Base-by-base conservation (phyloP, 92 coral and sea anemone genomes). In the Ricordea florida region DNA sequence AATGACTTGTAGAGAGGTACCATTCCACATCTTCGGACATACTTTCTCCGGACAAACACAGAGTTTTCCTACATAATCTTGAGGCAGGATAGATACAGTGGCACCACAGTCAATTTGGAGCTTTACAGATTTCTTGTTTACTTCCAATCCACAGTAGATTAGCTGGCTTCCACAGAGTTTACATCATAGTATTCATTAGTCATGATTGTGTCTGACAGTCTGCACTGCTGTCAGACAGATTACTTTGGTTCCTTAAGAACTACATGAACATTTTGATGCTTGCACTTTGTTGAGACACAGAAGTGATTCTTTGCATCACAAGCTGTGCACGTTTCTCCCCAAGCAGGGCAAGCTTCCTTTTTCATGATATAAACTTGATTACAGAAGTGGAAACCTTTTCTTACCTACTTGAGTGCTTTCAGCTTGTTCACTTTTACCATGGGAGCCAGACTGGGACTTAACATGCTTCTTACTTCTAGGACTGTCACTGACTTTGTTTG, bases 231-330 rank as follows among this genome's bases (percentile, higher is more conserved):
- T 16, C 57, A 3, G 58, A 45, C 1, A 43, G 46, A 43, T 64
- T 57, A 17, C 56, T 2, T 29, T 55, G 0, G 35, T 44, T 18
- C 57, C 2, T 45, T 44, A 0, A 0, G 8, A 4, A 45, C 29
- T 43, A 1, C 0, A 22, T 29, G 16, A 1, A 64, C 55, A 1
- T 43, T 31, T 30, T 11, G 37, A 5, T 8, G 16, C 16, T 63
- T 42, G 13, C 72, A 44, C 34, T 28, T 64, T 20, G 10, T 28
- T n/a, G 72, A 64, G 1, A 21, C 44, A 2, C 24, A 18, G 4
- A 62, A 64, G 10, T 28, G 57, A 29, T 43, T 64, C 27, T 46
- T 64, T 28, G n/a, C 72, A 28, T 57, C 71, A 63, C 55, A 63
- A 29, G 38, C 21, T 16, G 53, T 2, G 5, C 71, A 44, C 4